A percentile compares a stretch with the other conserved stretches of the same genome.
Evolutionary conservation across 37 sponge, comb jelly and placozoan species (phyloP).

Genomic region (Chondrosia reniformis): DNA sequence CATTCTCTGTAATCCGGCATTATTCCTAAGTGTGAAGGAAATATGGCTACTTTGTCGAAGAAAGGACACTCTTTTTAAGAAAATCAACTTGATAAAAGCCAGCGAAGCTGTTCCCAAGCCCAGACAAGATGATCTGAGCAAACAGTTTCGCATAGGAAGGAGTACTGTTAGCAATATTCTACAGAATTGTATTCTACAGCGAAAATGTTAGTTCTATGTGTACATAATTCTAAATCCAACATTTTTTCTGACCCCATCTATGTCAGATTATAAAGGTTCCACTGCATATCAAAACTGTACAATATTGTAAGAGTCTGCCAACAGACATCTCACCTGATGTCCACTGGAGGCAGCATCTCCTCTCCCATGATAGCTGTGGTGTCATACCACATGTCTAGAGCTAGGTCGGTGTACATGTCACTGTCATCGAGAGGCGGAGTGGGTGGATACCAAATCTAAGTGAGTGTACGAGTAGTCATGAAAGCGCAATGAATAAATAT

Average conservation of each 20-base stretch:
- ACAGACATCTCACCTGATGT: constrained; percentile 42
- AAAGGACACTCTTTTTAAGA: background rate
- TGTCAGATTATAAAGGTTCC: too few species aligned
- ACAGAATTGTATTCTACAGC: too few species aligned
- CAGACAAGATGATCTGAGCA: constrained; percentile 1
- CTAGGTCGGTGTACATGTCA: constrained; percentile 49
- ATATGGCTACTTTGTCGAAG: background rate
- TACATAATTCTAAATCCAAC: too few species aligned
- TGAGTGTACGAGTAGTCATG: too few species aligned
- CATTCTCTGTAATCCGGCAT: background rate
- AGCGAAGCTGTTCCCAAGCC: background rate
- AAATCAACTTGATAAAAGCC: background rate
- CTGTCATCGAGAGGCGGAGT: constrained; percentile 82
- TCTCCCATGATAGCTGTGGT: constrained; percentile 25
- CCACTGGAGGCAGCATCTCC: constrained; percentile 39
- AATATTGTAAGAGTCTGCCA: too few species aligned
- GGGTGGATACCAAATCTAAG: constrained; percentile 86
- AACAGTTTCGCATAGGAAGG: background rate
- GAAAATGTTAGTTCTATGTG: too few species aligned
- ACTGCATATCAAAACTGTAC: too few species aligned
- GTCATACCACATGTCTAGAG: constrained; percentile 65
- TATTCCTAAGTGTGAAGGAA: background rate
- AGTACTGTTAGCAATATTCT: background rate
- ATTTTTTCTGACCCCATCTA: too few species aligned
- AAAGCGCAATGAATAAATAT: too few species aligned